Conservation (phyloP, 2,113 vertebrate genomes). For the Thunnus thynnus region DNA sequence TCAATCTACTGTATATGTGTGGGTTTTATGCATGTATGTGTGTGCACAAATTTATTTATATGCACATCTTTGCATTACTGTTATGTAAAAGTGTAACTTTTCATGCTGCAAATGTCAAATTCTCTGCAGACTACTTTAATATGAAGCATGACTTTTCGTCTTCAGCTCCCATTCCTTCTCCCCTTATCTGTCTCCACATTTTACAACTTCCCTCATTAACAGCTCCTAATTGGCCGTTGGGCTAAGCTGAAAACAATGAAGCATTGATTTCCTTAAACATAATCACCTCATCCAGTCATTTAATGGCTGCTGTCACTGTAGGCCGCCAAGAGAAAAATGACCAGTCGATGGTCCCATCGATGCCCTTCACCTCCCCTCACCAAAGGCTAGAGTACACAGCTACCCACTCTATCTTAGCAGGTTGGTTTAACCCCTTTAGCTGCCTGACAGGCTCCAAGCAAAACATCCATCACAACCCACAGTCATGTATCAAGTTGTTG, state of each 20-base stretch:
- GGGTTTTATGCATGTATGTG: constrained; percentile 2
- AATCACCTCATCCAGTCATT: constrained; percentile 81
- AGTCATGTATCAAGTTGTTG: constrained; percentile 42
- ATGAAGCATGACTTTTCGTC: constrained; percentile 12
- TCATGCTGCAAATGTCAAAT: background rate
- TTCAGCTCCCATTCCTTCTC: constrained; percentile 26
- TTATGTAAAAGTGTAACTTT: background rate
- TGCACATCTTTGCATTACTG: background rate
- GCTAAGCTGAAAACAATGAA: constrained; percentile 81
- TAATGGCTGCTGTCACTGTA: constrained; percentile 81
- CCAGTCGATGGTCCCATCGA: constrained; percentile 73
- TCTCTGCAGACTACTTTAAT: background rate
- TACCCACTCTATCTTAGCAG: constrained; percentile 78
- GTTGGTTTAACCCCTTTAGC: constrained; percentile 79
- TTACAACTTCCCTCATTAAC: constrained; percentile 76
- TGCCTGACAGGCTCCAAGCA: constrained; percentile 68
- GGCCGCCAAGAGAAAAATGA: constrained; percentile 80
- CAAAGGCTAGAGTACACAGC: constrained; percentile 75
- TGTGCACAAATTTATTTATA: background rate
- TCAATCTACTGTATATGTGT: background rate
- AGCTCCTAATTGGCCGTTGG: constrained; percentile 82
- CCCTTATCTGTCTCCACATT: constrained; percentile 40
- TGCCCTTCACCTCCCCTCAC: constrained; percentile 82
- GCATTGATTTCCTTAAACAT: constrained; percentile 84
- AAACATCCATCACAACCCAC: constrained; percentile 74